Base-by-base conservation (phyloP, 2,113 vertebrate species). In the Microtus ochrogaster region DNA sequence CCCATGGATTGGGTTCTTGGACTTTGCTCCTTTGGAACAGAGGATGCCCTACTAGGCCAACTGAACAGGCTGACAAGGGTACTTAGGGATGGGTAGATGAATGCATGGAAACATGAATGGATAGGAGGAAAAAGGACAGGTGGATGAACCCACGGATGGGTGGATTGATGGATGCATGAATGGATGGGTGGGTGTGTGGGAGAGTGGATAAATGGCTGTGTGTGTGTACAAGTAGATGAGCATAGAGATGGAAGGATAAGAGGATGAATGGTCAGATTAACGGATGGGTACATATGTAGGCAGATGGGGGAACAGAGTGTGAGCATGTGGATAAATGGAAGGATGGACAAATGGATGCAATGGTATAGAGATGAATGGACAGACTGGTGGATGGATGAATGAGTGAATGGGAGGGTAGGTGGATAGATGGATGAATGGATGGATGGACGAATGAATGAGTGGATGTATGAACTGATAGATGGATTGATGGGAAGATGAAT, bases 391-490 rank as follows among this genome's bases (percentile, higher is more conserved):
- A 14, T 83, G n/a, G 13, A 4, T 61, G 9, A 26, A 9, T 63
- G 13, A n/a, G 1, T 17, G 36, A n/a, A 21, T 16, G 26, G 2
- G 4, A 49, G 8, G 8, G 0, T 36, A 33, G 49, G 22, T 52
- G 13, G 49, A 52, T 16, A 16, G 3, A n/a, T 58, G 2, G 52
- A 24, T n/a, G 7, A 10, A 22, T 36, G 9, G 9, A 22, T 22
- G 5, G 0, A 17, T 44, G 4, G 3, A 13, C n/a, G 28, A 8
- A 10, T 36, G 83, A 19, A 1, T 33, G 8, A 2, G 7, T 44
- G 28, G 28, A 2, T 47, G 17, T 41, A 21, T 44, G 28, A 16
- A 7, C 10, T 4, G 9, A 4, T 68, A 30, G 30, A 3, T 49
- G 30, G 9, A n/a, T 49, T 12, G 28, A 47, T 68, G 63, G 63